phyloP scores from a whole-genome alignment of 2,797 vertebrate species.

The Hippopotamyrus pictus region DNA sequence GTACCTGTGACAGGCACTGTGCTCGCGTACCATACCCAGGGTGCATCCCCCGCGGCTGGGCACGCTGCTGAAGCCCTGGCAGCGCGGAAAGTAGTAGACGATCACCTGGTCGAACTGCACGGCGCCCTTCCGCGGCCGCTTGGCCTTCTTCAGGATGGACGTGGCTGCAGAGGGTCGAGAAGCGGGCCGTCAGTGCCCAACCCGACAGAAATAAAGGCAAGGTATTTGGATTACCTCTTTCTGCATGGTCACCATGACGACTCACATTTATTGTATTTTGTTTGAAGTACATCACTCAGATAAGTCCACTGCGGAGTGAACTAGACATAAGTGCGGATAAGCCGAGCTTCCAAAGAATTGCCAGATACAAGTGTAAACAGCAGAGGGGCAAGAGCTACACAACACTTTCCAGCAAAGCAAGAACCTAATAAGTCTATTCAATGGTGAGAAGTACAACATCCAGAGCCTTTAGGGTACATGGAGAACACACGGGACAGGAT shows the following conservation, averaged over 20 bases:
- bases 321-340: not conserved
- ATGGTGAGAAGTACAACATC: not conserved
- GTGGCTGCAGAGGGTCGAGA: slow-evolving; percentile 57
- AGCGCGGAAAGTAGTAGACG: slow-evolving; percentile 92
- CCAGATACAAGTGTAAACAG: not conserved
- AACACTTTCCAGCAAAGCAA: not conserved
- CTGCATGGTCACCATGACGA: not conserved
- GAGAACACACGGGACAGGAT: not conserved
- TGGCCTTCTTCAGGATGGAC: slow-evolving; percentile 86
- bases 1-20: slow-evolving; percentile 72
- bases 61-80: slow-evolving; percentile 96
- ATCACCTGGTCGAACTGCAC: slow-evolving; percentile 87
- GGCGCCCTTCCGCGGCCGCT: slow-evolving; percentile 67
- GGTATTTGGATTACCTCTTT: not conserved
- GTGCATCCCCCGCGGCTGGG: slow-evolving; percentile 91
- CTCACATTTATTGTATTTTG: not conserved
- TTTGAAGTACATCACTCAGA: not conserved
- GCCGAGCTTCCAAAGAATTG: not conserved
- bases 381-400: not conserved
- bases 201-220: not conserved
- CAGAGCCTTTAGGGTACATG: not conserved
- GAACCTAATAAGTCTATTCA: not conserved
- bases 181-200: not conserved
- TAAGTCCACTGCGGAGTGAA: not conserved
- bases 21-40: slow-evolving; percentile 83